These are phyloP conservation scores for Noctuana brunneofusca DNA, from an alignment of 2,888 invertebrate species.

Conservation along the genomic window DNA sequence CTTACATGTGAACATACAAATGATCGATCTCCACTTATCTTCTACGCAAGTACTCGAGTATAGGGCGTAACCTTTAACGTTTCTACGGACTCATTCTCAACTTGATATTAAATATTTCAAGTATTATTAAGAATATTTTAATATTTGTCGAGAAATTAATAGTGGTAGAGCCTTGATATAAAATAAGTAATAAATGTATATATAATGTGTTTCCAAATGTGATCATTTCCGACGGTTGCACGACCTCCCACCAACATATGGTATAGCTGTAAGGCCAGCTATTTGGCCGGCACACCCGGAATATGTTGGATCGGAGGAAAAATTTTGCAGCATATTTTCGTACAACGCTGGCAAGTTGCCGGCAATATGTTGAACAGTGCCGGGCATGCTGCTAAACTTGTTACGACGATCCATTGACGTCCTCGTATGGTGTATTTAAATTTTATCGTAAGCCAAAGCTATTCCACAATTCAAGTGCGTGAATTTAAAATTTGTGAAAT, in stretches of 20 bases:
- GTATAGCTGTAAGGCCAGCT: conserved; percentile 6
- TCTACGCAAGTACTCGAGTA: too few species aligned
- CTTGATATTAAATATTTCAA: too few species aligned
- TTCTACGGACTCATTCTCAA: too few species aligned
- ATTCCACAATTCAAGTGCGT: neutral
- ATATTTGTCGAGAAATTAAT: too few species aligned
- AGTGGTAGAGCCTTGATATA: too few species aligned
- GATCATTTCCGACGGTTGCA: neutral
- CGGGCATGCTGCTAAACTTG: neutral
- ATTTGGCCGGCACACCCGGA: conserved; percentile 20
- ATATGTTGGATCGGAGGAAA: conserved; percentile 4
- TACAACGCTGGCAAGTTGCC: conserved; percentile 22
- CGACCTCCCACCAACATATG: conserved; percentile 9
- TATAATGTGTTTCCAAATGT: neutral
- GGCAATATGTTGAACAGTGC: conserved; percentile 15
- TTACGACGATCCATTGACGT: neutral
- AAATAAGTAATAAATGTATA: too few species aligned
- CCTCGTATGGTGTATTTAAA: neutral
- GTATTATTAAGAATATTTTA: too few species aligned
- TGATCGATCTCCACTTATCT: too few species aligned
- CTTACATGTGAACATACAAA: too few species aligned
- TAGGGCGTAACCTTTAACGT: too few species aligned
- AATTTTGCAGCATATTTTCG: conserved; percentile 15
- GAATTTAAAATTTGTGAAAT: too few species aligned
- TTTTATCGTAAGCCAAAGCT: neutral